phyloP scores from a whole-genome alignment of 2,113 vertebrate species.

The Chitala chitala region DNA sequence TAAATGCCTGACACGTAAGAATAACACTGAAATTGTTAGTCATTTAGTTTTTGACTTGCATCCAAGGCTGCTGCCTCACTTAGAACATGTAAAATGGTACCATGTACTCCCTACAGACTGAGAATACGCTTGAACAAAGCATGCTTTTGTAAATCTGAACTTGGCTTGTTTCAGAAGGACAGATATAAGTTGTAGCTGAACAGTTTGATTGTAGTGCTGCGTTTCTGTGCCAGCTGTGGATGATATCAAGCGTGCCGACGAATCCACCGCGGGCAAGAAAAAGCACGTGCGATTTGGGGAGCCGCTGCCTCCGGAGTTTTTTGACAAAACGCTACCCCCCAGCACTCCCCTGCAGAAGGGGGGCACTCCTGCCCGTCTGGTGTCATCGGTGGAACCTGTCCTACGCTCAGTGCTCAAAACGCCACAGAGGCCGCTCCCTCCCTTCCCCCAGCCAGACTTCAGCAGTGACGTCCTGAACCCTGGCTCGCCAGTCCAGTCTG shows the following conservation, averaged over 20 bases:
- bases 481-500: slow-evolving; percentile 39
- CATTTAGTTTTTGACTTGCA: not conserved
- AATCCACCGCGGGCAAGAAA: slow-evolving; percentile 36
- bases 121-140: too few relatives aligned
- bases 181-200: too few relatives aligned
- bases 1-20: slow-evolving; percentile 50
- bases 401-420: slow-evolving; percentile 56
- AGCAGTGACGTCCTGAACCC: slow-evolving; percentile 32
- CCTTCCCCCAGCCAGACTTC: slow-evolving; percentile 30
- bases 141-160: not conserved
- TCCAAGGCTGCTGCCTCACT: not conserved
- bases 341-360: slow-evolving; percentile 65
- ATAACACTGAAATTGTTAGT: not conserved
- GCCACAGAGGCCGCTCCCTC: slow-evolving; percentile 37
- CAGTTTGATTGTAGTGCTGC: not conserved
- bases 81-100: too few relatives aligned
- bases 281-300: slow-evolving; percentile 62
- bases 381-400: slow-evolving; percentile 36
- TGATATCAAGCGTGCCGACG: not conserved
- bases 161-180: not conserved
- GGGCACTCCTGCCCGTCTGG: slow-evolving; percentile 37
- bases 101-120: too few relatives aligned
- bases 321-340: slow-evolving; percentile 63
- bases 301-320: slow-evolving; percentile 63
- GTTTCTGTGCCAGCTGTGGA: slow-evolving; percentile 26